These are phyloP conservation scores for Dunckerocampus dactyliophorus DNA, from an alignment of 2,113 vertebrate genomes.

Conservation along the genomic window DNA sequence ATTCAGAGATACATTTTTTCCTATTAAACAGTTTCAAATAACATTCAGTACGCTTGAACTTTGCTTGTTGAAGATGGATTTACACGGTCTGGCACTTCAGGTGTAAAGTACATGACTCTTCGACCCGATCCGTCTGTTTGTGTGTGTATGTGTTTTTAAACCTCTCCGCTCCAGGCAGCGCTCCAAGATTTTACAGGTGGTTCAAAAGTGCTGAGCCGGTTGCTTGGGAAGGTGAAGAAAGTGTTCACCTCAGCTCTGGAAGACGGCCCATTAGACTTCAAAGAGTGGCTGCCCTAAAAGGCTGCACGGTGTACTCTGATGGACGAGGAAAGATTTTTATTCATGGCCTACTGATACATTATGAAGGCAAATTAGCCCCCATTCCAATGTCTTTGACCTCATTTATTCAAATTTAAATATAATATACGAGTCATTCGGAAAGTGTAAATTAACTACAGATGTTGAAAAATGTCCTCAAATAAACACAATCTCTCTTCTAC, in stretches of 20 bases:
- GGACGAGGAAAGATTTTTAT: no score
- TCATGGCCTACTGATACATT: no score
- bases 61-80: not conserved
- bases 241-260: not conserved
- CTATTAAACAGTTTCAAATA: not conserved
- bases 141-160: not conserved
- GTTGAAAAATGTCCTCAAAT: not conserved
- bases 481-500: not conserved
- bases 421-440: no score
- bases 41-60: not conserved
- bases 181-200: not conserved
- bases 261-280: not conserved
- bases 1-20: not conserved
- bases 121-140: no score
- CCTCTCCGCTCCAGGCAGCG: not conserved
- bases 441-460: no score
- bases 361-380: no score
- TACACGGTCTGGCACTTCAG: not conserved
- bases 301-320: no score
- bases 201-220: not conserved
- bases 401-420: no score
- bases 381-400: no score
- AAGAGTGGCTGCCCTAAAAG: no score
- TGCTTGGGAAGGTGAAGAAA: constrained; percentile 3
- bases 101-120: not conserved